A percentile compares a stretch with the other conserved stretches of the same genome.
Evolutionary conservation across 1,140 invertebrate species (phyloP).

Genomic region (Drosophila cardini): DNA sequence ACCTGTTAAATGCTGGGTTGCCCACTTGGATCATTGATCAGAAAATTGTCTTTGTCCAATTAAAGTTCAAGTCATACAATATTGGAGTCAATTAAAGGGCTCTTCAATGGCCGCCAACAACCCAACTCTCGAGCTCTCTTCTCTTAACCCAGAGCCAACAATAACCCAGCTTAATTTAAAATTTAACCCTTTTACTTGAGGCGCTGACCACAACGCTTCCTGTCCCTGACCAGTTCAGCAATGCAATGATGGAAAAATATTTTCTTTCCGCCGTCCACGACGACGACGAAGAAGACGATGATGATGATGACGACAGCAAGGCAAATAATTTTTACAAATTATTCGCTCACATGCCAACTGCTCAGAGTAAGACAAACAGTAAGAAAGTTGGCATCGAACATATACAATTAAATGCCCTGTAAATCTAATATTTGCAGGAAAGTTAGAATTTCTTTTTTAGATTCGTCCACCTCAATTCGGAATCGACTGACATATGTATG

Average conservation of each 20-base stretch:
- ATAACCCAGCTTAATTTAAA: slow-evolving; percentile 74
- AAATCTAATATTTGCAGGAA: neutral
- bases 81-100: slow-evolving; percentile 71
- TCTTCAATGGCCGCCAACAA: slow-evolving; percentile 24
- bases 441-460: too few species aligned
- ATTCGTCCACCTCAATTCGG: too few species aligned
- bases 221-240: slow-evolving; percentile 54
- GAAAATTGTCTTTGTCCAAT: slow-evolving; percentile 70
- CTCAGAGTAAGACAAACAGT: slow-evolving; percentile 65
- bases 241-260: slow-evolving; percentile 73
- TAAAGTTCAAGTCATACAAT: slow-evolving; percentile 49
- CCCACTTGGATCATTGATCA: slow-evolving; percentile 51
- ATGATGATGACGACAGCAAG: slow-evolving; percentile 59
- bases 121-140: neutral
- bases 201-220: slow-evolving; percentile 73
- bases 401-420: slow-evolving; percentile 1
- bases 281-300: neutral
- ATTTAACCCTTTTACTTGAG: slow-evolving; percentile 77
- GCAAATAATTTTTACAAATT: slow-evolving; percentile 82
- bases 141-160: slow-evolving; percentile 23
- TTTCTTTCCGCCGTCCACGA: slow-evolving; percentile 52
- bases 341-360: slow-evolving; percentile 80
- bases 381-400: neutral
- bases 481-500: too few species aligned
- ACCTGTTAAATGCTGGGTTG: slow-evolving; percentile 6